These are phyloP conservation scores for Lepilemur ruficaudatus DNA, from an alignment of 2,797 vertebrate genomes.

Conservation along the genomic window DNA sequence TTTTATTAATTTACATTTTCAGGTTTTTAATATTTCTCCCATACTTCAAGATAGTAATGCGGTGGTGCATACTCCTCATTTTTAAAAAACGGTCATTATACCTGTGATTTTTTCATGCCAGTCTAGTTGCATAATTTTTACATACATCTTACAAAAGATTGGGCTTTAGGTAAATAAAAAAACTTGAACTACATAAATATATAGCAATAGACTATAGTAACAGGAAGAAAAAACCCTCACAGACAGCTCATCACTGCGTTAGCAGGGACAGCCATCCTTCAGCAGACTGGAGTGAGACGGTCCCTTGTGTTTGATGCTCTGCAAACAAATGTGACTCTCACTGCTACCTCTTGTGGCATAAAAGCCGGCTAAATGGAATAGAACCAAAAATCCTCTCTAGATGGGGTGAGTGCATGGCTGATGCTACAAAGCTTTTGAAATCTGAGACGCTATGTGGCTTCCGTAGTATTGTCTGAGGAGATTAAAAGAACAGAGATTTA, in stretches of 20 bases:
- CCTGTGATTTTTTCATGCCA: background rate
- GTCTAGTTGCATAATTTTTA: background rate
- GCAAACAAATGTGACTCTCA: background rate
- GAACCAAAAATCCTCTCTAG: background rate
- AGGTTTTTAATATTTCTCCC: background rate
- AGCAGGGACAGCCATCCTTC: constrained; percentile 37
- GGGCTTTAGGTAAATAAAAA: background rate
- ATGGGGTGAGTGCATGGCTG: background rate
- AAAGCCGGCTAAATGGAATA: rapidly evolving
- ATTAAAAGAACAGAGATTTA: background rate
- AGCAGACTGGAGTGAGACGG: constrained; percentile 48
- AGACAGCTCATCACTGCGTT: constrained; percentile 55
- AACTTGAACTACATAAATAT: constrained; percentile 42
- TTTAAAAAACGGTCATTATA: background rate
- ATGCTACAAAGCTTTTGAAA: background rate
- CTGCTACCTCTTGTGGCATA: background rate
- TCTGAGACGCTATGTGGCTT: background rate
- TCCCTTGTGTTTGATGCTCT: constrained; percentile 35
- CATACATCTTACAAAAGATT: background rate
- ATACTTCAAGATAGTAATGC: background rate
- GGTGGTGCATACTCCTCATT: background rate
- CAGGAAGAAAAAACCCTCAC: constrained; percentile 29
- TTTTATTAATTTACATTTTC: background rate
- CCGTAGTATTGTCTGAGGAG: background rate
- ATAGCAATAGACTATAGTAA: constrained; percentile 1